A percentile compares a stretch with the other conserved stretches of the same genome.
These are phyloP conservation scores for Drosophila pachea DNA, from an alignment of 1,140 invertebrate species.

Conservation along the genomic window DNA sequence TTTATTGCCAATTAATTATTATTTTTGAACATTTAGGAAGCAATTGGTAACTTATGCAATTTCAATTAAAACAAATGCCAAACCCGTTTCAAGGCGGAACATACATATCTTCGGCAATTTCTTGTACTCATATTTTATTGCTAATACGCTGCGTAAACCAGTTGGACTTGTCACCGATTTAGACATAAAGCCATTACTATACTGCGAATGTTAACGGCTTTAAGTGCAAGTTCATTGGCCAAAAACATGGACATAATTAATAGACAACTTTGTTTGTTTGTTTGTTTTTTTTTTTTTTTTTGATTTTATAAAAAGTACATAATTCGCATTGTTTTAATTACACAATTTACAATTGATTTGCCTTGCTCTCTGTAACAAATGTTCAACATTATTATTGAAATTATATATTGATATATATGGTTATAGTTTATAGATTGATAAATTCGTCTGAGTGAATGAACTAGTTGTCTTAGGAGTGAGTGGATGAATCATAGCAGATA, in stretches of 20 bases:
- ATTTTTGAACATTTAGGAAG: constrained; percentile 60
- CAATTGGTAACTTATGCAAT: constrained; percentile 56
- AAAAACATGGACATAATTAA: constrained; percentile 28
- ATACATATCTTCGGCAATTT: constrained; percentile 57
- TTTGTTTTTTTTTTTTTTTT: constrained; percentile 43
- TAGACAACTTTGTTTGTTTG: constrained; percentile 6
- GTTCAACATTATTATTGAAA: constrained; percentile 40
- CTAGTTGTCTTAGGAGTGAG: constrained; percentile 36
- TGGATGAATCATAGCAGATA: constrained; percentile 45
- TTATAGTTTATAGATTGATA: constrained; percentile 46
- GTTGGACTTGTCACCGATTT: constrained; percentile 53
- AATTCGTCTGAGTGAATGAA: constrained; percentile 67
- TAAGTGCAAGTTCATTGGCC: constrained; percentile 70
- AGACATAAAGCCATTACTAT: constrained; percentile 41
- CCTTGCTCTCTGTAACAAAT: constrained; percentile 60
- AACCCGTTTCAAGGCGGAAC: constrained; percentile 68
- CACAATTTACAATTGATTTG: constrained; percentile 63
- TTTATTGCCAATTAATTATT: constrained; percentile 29
- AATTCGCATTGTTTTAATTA: constrained; percentile 75
- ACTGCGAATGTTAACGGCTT: constrained; percentile 13
- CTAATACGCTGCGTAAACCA: constrained; percentile 56
- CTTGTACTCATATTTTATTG: constrained; percentile 48
- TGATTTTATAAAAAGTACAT: constrained; percentile 78
- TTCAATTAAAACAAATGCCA: constrained; percentile 45
- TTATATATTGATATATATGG: constrained; percentile 28